A percentile compares a stretch with the other conserved stretches of the same genome.
These are phyloP conservation scores for Acanthopagrus latus DNA, from an alignment of 2,797 vertebrate species.

Conservation along the genomic window DNA sequence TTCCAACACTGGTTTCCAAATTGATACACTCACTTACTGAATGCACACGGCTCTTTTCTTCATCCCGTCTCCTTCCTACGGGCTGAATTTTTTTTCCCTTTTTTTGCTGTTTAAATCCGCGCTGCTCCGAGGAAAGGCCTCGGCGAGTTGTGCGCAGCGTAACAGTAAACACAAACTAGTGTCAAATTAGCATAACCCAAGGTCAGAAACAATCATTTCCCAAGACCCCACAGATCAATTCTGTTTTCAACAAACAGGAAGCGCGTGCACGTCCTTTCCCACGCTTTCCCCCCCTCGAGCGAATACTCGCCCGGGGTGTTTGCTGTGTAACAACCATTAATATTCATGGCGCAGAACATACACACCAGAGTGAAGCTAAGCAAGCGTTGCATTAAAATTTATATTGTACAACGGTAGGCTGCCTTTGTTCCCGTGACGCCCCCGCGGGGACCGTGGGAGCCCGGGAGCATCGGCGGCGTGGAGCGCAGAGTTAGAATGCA, in stretches of 20 bases:
- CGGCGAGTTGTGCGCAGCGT: slow-evolving; percentile 22
- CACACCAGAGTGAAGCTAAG: slow-evolving; percentile 54
- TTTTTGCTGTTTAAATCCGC: slow-evolving; percentile 37
- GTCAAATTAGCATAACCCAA: slow-evolving; percentile 74
- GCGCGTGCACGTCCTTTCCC: slow-evolving; percentile 52
- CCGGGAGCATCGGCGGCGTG: not conserved
- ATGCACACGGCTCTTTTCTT: slow-evolving; percentile 47
- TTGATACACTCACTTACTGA: slow-evolving; percentile 68
- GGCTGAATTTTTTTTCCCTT: slow-evolving; percentile 30
- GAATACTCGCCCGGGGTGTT: slow-evolving; percentile 56
- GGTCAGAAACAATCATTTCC: slow-evolving; percentile 69
- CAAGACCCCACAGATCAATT: slow-evolving; percentile 61
- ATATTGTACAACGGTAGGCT: slow-evolving; percentile 53
- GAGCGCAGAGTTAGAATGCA: slow-evolving; percentile 46
- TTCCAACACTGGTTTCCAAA: slow-evolving; percentile 70
- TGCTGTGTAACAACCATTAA: slow-evolving; percentile 63
- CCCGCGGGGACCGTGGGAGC: slow-evolving; percentile 50
- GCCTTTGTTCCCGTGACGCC: slow-evolving; percentile 57
- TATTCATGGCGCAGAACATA: slow-evolving; percentile 69
- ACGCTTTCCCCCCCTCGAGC: slow-evolving; percentile 49
- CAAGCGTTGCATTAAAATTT: slow-evolving; percentile 70
- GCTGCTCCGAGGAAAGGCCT: slow-evolving; percentile 6
- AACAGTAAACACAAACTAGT: slow-evolving; percentile 68
- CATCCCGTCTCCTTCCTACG: slow-evolving; percentile 23
- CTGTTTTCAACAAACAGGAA: slow-evolving; percentile 53